Conservation (phyloP, 1,140 invertebrate species). For the Lucilia sericata region DNA sequence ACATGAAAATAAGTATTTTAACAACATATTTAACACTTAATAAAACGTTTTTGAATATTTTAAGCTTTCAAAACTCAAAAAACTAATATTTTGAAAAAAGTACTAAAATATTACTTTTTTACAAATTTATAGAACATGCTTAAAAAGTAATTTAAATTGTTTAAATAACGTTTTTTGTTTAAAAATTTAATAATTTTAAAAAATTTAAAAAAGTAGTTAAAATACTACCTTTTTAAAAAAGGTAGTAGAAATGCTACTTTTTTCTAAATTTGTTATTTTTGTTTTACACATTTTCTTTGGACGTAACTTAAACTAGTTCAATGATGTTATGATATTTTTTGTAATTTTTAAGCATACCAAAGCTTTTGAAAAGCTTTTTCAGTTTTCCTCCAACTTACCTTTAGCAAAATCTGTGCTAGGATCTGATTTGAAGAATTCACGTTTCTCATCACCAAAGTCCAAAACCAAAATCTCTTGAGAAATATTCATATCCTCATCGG, state of each 20-base stretch:
- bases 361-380: background rate
- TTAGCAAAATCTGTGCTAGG: slow-evolving; percentile 81
- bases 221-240: no score
- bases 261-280: no score
- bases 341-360: background rate
- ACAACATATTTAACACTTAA: background rate
- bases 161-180: no score
- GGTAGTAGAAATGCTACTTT: background rate
- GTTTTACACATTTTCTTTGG: no score
- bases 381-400: slow-evolving; percentile 69
- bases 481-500: slow-evolving; percentile 91
- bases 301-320: background rate
- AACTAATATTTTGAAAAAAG: background rate
- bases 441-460: slow-evolving; percentile 90
- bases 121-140: background rate
- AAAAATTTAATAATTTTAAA: no score
- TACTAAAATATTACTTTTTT: background rate
- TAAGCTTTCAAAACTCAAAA: background rate
- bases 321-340: background rate
- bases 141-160: background rate
- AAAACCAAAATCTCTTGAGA: slow-evolving; percentile 93
- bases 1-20: background rate
- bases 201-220: no score
- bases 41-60: no score
- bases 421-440: slow-evolving; percentile 82